Evolutionary conservation across 2,113 vertebrate genomes (phyloP), one percentile per base, ranked within the genome.

Genomic region (Carassius gibelio): DNA sequence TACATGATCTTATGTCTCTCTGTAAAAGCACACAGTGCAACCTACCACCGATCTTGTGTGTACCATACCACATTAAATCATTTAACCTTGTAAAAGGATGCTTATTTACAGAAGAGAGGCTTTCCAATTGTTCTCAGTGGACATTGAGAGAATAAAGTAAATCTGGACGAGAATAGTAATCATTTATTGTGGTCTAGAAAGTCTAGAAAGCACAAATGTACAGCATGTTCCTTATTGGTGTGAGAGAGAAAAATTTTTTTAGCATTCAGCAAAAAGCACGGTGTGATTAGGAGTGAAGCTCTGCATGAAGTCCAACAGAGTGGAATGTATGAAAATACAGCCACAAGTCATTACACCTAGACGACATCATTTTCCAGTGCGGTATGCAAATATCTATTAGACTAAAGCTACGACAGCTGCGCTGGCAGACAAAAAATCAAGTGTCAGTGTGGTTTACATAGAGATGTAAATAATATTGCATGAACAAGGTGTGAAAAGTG

Each of bases 271-370:
- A 7, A 75, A 50, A 50, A 26, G 72, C 45, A 23, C 21, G 8
- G 19, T 5, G 21, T 26, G 45, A 48, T 7, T 50, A 9, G 8
- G 23, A 66, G 8, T 48, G 45, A 48, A 10, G 45, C 45, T 48
- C 9, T 48, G 45, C 5, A 17, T 42, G 21, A 78, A 36, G 34
- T 2, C 68, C 76, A 79, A 4, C 13, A 15, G 38, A 66, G 11
- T 79, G 13, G 34, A 82, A 82, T 71, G 8, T 55, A 82, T 82
- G 80, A 82, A 81, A 82, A 82, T 82, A 71, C 30, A 71, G 19
- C 1, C 64, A 69, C 15, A 71, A 71, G 19, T 71, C 80, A 71
- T 82, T 82, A 57, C 45, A 82, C 64, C 45, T 69, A 50, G 36
- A 48, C 9, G 64, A 5, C 4, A 57, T 52, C 5, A 55, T 71